A percentile compares a stretch with the other conserved stretches of the same genome.
These are phyloP conservation scores for Cotesia glomerata DNA, from an alignment of 1,140 invertebrate genomes.

Conservation along the genomic window DNA sequence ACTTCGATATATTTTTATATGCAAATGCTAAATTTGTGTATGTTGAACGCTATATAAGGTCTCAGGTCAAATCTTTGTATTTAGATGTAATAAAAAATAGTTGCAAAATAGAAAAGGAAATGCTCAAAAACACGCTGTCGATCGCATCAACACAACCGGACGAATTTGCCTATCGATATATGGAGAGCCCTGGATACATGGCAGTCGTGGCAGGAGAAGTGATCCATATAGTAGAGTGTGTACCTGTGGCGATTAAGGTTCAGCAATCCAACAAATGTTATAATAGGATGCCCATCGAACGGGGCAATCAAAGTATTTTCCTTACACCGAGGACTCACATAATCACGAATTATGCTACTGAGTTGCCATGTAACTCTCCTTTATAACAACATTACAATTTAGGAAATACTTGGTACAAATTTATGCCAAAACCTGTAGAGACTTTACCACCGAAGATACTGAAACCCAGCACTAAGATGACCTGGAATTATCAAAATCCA, in stretches of 20 bases:
- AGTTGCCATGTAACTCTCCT: constrained; percentile 9
- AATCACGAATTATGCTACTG: background rate
- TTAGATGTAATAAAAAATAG: background rate
- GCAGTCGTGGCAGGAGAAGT: constrained; percentile 29
- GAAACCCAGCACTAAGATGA: too few relatives aligned
- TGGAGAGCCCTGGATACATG: constrained; percentile 38
- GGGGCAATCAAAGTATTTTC: constrained; percentile 21
- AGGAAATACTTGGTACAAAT: constrained; percentile 16
- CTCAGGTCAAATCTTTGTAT: constrained; percentile 21
- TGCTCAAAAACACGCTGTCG: constrained; percentile 9
- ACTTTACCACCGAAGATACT: background rate
- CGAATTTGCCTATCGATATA: constrained; percentile 33
- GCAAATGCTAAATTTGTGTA: constrained; percentile 30
- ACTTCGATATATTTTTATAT: constrained; percentile 33
- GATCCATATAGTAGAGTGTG: constrained; percentile 32
- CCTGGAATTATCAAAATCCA: too few relatives aligned
- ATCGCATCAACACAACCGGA: constrained; percentile 27
- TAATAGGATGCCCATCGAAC: constrained; percentile 25
- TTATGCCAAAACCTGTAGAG: constrained; percentile 12
- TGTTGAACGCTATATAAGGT: constrained; percentile 13
- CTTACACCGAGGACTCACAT: constrained; percentile 34
- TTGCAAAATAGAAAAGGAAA: constrained; percentile 17
- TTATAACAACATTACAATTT: constrained; percentile 24
- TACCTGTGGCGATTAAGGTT: constrained; percentile 21
- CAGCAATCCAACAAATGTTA: constrained; percentile 32